Evolutionary conservation across 1,140 invertebrate species (phyloP), one percentile per base, ranked within the genome.

Genomic region (Eupeodes corollae): DNA sequence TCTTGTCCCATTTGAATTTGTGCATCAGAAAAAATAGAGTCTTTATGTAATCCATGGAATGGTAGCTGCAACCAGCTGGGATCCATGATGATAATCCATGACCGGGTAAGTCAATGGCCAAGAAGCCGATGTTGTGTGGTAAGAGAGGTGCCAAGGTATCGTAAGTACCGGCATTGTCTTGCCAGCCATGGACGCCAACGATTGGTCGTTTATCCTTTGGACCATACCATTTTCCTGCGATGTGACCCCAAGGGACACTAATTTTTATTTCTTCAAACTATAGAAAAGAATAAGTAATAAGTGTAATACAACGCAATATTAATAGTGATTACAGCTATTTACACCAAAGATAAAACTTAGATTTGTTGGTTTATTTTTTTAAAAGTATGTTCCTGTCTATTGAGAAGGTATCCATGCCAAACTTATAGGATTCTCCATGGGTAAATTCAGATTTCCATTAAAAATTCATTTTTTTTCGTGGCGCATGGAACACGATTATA

Each of bases 111-210:
- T 86, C 84, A 14, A 86, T 71, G 1, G 80, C 75, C 11, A 87
- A 57, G 48, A 83, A 73, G 6, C 77, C 71, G 2, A 76, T 54
- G 52, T 82, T 64, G 13, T 71, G 56, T 8, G 73, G 70, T 33
- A 88, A 57, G 19, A 79, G 56, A 13, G 81, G 80, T 15, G 78
- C 75, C 10, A 88, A 58, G 1, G 72, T 70, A 61, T 87, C 83
- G 69, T 84, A 88, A 1, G 79, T 79, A 3, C 78, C 81, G 12
- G 82, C 80, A 63, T 86, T 87, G 53, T 84, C 82, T 66, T 81
- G 76, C 82, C 83, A 86, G 1, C 85, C 86, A 59, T 89, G 86
- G 35, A 88, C 53, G 1, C 77, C 75, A 13, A 88, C 55, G 41
- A 87, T 76, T 1, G 84, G 84, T 37, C 75, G 67, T 9, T 73